Percentiles rank a stretch among this genome's conserved stretches.
phyloP scores from a whole-genome alignment of 37 sponge, comb jelly and placozoan species.

The Corticium candelabrum region DNA sequence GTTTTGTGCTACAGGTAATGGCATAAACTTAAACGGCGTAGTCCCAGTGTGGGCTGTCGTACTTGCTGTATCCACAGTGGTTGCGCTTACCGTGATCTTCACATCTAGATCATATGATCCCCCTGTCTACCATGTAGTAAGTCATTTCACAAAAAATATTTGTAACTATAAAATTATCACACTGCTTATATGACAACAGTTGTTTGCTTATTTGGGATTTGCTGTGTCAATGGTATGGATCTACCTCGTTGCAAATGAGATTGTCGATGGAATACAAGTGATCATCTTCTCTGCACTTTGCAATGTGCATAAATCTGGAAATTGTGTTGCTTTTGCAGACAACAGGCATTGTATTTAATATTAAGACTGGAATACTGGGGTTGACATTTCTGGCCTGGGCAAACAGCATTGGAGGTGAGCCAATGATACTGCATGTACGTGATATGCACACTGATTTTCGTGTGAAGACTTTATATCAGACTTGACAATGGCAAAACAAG shows the following conservation, averaged over 20 bases:
- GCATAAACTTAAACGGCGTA: too few species aligned
- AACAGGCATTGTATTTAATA: slow-evolving; percentile 67
- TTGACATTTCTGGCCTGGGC: slow-evolving; percentile 98
- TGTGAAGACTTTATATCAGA: slow-evolving; percentile 82
- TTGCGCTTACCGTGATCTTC: slow-evolving; percentile 43
- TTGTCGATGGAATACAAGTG: slow-evolving; percentile 84
- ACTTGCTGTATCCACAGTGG: too few species aligned
- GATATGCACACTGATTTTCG: slow-evolving; percentile 3
- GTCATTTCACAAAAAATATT: too few species aligned
- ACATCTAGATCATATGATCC: slow-evolving; percentile 44
- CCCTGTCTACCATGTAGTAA: slow-evolving; percentile 74
- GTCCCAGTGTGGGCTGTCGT: too few species aligned
- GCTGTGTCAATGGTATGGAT: slow-evolving; percentile 86
- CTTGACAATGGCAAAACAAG: slow-evolving; percentile 87
- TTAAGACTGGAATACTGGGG: slow-evolving; percentile 84
- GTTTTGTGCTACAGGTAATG: too few species aligned
- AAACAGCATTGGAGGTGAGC: slow-evolving; percentile 91
- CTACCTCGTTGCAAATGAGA: slow-evolving; percentile 83
- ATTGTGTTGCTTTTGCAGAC: slow-evolving; percentile 26
- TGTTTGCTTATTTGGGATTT: slow-evolving; percentile 88
- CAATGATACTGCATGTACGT: background rate
- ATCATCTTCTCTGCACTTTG: background rate
- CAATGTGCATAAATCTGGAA: background rate
- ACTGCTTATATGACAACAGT: too few species aligned
- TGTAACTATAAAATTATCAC: too few species aligned